Conservation (phyloP, 2,113 vertebrate genomes). For the Cynopterus brachyotis region DNA sequence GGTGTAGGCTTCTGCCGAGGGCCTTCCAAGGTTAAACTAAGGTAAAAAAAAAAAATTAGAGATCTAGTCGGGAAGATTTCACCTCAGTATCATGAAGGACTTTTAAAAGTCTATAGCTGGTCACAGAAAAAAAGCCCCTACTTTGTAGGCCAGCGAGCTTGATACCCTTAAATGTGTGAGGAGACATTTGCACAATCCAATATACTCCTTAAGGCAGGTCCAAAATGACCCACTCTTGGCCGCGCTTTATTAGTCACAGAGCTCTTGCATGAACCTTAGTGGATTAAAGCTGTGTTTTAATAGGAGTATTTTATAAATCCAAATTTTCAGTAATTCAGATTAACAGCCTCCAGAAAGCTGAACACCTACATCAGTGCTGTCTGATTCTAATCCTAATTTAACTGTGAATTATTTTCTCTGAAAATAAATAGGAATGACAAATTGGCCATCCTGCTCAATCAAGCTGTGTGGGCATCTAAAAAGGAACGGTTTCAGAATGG, state of each 20-base stretch:
- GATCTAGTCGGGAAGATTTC: neutral
- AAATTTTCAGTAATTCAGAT: conserved; percentile 75
- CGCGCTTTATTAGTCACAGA: neutral
- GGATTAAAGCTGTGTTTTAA: neutral
- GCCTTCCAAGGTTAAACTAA: neutral
- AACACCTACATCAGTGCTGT: conserved; percentile 40
- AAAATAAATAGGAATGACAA: conserved; percentile 61
- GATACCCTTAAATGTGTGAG: neutral
- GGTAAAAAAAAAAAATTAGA: neutral
- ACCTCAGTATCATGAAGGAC: neutral
- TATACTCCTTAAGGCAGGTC: neutral
- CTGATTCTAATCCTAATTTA: conserved; percentile 77
- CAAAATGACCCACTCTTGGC: neutral
- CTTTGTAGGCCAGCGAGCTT: neutral
- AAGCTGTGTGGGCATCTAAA: conserved; percentile 71
- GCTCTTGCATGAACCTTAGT: neutral
- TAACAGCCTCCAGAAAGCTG: conserved; percentile 28
- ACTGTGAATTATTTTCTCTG: conserved; percentile 63
- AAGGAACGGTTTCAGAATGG: conserved; percentile 62
- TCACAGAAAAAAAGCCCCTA: neutral
- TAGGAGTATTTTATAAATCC: neutral
- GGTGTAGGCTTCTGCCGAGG: neutral
- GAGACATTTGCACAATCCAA: neutral
- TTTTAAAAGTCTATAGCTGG: neutral
- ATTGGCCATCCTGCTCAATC: conserved; percentile 69